Conservation (phyloP, 2,888 invertebrate species). For the Cyclophora albipunctata region DNA sequence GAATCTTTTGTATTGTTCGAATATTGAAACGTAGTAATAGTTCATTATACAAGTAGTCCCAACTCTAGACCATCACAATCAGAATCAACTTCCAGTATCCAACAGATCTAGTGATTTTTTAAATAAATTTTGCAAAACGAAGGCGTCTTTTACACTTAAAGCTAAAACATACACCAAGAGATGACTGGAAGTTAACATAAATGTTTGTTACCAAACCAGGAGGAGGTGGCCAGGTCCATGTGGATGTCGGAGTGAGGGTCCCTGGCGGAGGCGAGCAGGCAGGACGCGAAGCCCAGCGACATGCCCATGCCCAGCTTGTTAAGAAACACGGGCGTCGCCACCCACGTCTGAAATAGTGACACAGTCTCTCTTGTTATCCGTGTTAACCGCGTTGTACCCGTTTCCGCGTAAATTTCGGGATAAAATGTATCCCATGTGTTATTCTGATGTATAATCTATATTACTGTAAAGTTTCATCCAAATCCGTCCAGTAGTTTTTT, state of each 20-base stretch:
- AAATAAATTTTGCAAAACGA: not conserved
- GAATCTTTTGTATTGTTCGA: too few species aligned
- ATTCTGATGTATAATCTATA: too few species aligned
- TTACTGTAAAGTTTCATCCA: too few species aligned
- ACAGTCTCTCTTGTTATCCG: too few species aligned
- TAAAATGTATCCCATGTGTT: too few species aligned
- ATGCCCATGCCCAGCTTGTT: conserved; percentile 38
- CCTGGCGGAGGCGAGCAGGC: conserved; percentile 70
- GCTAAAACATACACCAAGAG: not conserved
- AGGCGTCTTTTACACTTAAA: not conserved
- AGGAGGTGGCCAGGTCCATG: conserved; percentile 52
- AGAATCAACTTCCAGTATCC: too few species aligned
- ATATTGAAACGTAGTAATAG: too few species aligned
- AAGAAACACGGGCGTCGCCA: conserved; percentile 27
- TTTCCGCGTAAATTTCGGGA: too few species aligned
- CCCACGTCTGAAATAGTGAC: not conserved
- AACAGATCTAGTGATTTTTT: not conserved
- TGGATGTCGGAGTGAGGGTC: conserved; percentile 38
- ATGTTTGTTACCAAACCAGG: conserved; percentile 63
- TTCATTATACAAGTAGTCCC: too few species aligned
- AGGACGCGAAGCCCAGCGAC: conserved; percentile 68
- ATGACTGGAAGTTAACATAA: not conserved
- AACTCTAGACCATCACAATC: too few species aligned
- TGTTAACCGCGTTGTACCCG: too few species aligned
- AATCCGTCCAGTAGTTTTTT: too few species aligned